Evolutionary conservation across 2,888 invertebrate species (phyloP).

Genomic region (Catocala sponsa): DNA sequence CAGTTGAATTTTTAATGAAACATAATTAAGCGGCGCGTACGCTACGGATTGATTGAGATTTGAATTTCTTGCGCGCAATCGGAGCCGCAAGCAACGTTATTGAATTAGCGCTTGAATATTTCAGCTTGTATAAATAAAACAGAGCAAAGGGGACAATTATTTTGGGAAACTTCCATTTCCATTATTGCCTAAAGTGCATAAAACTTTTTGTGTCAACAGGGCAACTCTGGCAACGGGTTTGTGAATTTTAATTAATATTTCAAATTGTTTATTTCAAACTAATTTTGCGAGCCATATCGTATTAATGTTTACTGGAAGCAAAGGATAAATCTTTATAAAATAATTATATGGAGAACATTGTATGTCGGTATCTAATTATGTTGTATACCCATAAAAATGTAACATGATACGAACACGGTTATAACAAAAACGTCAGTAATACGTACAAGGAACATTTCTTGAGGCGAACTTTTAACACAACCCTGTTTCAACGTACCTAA

Average conservation of each 20-base stretch:
- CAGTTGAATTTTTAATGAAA: conserved; percentile 84
- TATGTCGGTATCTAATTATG: conserved; percentile 33
- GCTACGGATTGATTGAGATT: conserved; percentile 82
- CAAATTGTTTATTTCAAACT: conserved; percentile 20
- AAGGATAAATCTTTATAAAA: conserved; percentile 1
- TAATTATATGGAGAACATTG: conserved; percentile 6
- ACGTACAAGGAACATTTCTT: conserved; percentile 23
- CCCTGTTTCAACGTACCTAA: conserved; percentile 23
- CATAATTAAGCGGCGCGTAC: conserved; percentile 74
- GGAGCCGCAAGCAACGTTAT: conserved; percentile 70
- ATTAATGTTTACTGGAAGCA: neutral
- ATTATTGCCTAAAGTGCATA: conserved; percentile 59
- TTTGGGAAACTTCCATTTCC: conserved; percentile 52
- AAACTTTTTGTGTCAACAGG: conserved; percentile 64
- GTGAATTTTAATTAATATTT: conserved; percentile 40
- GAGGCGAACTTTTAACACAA: conserved; percentile 42
- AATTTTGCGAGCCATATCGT: conserved; percentile 20
- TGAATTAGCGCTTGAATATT: conserved; percentile 81
- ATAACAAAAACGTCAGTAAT: conserved; percentile 22
- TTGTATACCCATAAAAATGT: conserved; percentile 16
- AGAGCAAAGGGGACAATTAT: conserved; percentile 61
- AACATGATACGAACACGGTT: conserved; percentile 24
- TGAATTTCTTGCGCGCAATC: conserved; percentile 82
- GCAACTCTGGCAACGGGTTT: conserved; percentile 41
- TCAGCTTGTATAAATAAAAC: conserved; percentile 76